Evolutionary conservation across 2,113 vertebrate genomes (phyloP), one percentile per base, ranked within the genome.

Genomic region (Struthio camelus): DNA sequence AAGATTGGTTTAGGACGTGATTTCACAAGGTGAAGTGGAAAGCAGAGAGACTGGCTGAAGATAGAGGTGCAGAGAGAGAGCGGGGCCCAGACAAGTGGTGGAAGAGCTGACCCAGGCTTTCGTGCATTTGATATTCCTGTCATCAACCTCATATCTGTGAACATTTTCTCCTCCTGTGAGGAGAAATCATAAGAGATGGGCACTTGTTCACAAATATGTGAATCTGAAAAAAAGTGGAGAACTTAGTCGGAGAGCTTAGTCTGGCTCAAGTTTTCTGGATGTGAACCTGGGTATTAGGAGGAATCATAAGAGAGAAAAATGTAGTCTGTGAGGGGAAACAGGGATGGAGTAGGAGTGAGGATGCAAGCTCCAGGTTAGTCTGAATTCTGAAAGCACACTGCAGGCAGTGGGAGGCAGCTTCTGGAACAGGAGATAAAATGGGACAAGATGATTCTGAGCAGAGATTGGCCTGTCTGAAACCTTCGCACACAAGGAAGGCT

Each of bases 311-410:
- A 15, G 44, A 58, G 84, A 19, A 36, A 56, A 73, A 51, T 1
- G 6, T 28, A 6, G 2, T n/a, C 85, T 70, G 38, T 1, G 6
- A 62, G 50, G 36, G 72, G 64, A 69, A 44, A 44, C 34, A 13
- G 9, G 3, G 84, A 89, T 62, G 75, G 73, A 87, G 82, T 40
- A n/a, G 71, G 65, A 81, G 84, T 19, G 73, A 53, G 66, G 82
- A 79, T 76, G 87, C 83, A 62, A 75, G 91, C 79, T 80, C 83
- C 78, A n/a, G 93, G 79, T 48, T 87, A 17, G 61, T 59, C 32
- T 5, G 80, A 51, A 38, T 73, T 36, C 51, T 14, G 51, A 51
- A 13, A 10, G 38, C 4, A 72, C 62, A 72, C 65, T 28, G 40
- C 72, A 51, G 72, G 30, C 2, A 9, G 91, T 65, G 72, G 87